These are phyloP conservation scores for Chloropsis cyanopogon DNA, from an alignment of 2,113 vertebrate genomes.

Conservation along the genomic window DNA sequence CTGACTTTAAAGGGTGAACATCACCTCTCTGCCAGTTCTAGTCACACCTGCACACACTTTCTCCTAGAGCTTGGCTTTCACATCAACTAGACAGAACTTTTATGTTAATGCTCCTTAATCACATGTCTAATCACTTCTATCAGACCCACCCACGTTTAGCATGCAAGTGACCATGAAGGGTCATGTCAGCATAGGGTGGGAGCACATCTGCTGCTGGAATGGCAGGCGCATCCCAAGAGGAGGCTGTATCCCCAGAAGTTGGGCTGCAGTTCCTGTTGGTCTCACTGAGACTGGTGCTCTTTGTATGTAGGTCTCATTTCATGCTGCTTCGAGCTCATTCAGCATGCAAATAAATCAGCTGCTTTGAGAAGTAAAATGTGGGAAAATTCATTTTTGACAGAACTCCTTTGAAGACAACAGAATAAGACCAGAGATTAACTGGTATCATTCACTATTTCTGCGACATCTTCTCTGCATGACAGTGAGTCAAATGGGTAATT, in stretches of 20 bases:
- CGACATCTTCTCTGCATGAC: neutral
- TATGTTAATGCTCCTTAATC: neutral
- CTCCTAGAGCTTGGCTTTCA: neutral
- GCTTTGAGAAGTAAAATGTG: neutral
- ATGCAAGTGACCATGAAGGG: neutral
- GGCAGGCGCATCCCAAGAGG: neutral
- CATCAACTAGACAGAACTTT: neutral
- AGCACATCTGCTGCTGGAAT: neutral
- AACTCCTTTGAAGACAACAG: neutral
- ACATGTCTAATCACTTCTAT: neutral
- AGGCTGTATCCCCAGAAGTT: neutral
- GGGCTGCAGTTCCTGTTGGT: neutral
- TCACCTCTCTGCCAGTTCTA: neutral
- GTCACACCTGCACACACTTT: neutral
- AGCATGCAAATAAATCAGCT: neutral
- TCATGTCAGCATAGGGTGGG: neutral
- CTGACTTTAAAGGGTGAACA: neutral
- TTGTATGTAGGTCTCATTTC: neutral
- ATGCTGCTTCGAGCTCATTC: neutral
- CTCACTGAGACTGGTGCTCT: neutral
- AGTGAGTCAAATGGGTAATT: neutral
- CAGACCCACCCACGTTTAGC: accelerated
- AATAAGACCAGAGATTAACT: neutral
- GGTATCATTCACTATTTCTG: neutral
- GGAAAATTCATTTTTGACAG: neutral